phyloP scores from a whole-genome alignment of 2,888 invertebrate species.

The Drosophila tripunctata region DNA sequence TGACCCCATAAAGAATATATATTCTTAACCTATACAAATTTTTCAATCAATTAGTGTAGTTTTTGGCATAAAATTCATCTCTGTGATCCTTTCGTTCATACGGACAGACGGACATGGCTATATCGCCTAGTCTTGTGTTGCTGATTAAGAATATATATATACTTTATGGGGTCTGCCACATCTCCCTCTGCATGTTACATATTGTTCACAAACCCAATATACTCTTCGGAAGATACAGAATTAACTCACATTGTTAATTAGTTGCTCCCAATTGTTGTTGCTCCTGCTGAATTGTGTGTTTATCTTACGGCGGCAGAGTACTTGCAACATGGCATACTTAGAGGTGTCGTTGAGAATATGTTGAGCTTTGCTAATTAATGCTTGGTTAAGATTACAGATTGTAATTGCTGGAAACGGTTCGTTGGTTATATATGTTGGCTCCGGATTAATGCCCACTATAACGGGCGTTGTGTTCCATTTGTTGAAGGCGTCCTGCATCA shows the following conservation, averaged over 20 bases:
- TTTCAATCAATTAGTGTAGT: too few species aligned
- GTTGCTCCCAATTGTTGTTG: slow-evolving; percentile 73
- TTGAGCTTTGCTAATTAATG: slow-evolving; percentile 87
- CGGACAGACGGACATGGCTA: too few species aligned
- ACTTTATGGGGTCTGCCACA: too few species aligned
- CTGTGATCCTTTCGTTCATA: too few species aligned
- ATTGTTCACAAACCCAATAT: too few species aligned
- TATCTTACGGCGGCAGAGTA: slow-evolving; percentile 71
- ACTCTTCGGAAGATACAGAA: too few species aligned
- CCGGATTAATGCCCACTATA: slow-evolving; percentile 90
- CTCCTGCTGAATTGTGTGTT: slow-evolving; percentile 38
- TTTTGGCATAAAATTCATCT: too few species aligned
- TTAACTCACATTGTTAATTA: slow-evolving; percentile 66
- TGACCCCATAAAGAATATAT: too few species aligned
- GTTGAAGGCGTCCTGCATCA: slow-evolving; percentile 89
- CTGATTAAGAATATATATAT: too few species aligned
- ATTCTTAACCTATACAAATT: too few species aligned
- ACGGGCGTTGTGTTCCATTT: slow-evolving; percentile 91
- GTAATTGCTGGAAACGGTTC: slow-evolving; percentile 94
- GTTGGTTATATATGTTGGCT: slow-evolving; percentile 87
- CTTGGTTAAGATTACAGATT: slow-evolving; percentile 93
- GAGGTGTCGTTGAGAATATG: slow-evolving; percentile 57
- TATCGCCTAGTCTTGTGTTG: too few species aligned
- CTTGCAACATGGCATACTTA: slow-evolving; percentile 72
- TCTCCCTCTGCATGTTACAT: too few species aligned